Conservation (phyloP, 92 coral and sea anemone genomes). For the Siderastrea siderea region DNA sequence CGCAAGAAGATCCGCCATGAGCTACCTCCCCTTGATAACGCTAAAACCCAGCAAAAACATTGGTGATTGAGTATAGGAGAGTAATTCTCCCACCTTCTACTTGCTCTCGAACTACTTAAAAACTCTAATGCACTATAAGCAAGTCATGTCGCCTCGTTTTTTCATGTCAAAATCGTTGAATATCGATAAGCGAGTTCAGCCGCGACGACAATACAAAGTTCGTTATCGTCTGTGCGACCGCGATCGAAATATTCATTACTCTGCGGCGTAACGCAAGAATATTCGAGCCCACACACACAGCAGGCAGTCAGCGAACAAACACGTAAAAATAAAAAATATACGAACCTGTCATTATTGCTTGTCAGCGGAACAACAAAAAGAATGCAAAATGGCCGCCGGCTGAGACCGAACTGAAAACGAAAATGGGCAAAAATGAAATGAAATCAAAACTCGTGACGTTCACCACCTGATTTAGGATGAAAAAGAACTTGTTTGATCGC, state of each 20-base stretch:
- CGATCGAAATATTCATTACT: not conserved
- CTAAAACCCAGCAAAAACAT: slow-evolving; percentile 60
- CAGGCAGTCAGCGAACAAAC: too few species aligned
- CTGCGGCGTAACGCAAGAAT: not conserved
- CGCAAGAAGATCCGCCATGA: slow-evolving; percentile 98
- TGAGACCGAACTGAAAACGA: not conserved
- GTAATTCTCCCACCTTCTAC: slow-evolving; percentile 23
- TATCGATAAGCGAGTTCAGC: slow-evolving; percentile 22
- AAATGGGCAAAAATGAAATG: not conserved
- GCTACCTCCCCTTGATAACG: slow-evolving; percentile 58
- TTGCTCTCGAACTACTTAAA: slow-evolving; percentile 20
- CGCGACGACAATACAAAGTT: slow-evolving; percentile 8
- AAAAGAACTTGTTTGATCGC: not conserved
- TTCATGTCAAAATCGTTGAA: slow-evolving; percentile 34
- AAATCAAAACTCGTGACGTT: not conserved
- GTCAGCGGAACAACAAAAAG: slow-evolving; percentile 7
- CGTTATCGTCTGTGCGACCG: slow-evolving; percentile 17
- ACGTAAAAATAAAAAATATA: not conserved
- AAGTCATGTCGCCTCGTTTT: slow-evolving; percentile 29
- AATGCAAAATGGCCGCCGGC: not conserved
- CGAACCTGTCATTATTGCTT: not conserved
- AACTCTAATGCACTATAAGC: slow-evolving; percentile 42
- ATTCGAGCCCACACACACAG: not conserved
- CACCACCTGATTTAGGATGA: not conserved
- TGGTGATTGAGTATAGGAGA: slow-evolving; percentile 32